These are phyloP conservation scores for Triplophysa tibetana DNA, from an alignment of 2,113 vertebrate genomes.

Conservation along the genomic window DNA sequence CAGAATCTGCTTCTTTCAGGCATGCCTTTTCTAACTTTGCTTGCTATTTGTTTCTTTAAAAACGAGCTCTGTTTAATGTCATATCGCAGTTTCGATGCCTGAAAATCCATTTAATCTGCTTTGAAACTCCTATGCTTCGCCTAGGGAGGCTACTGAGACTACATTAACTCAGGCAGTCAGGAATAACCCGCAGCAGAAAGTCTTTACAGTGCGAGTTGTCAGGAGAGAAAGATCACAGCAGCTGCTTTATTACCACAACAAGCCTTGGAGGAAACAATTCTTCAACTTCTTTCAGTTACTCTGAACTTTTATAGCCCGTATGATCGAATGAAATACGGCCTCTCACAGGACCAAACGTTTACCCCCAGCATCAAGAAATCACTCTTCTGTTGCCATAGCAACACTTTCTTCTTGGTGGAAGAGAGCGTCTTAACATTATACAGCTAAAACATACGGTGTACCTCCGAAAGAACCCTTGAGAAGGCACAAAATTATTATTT, in stretches of 20 bases:
- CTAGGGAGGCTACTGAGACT: neutral
- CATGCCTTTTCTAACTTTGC: neutral
- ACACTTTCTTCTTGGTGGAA: slow-evolving; percentile 44
- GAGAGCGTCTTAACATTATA: slow-evolving; percentile 14
- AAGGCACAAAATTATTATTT: neutral
- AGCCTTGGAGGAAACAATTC: slow-evolving; percentile 5
- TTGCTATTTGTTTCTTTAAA: neutral
- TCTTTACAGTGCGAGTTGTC: neutral
- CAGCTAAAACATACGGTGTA: neutral
- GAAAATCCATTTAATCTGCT: neutral
- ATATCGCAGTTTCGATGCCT: neutral
- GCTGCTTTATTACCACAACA: slow-evolving; percentile 13
- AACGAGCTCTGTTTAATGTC: neutral
- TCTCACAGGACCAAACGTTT: slow-evolving; percentile 36
- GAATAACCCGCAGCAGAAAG: neutral
- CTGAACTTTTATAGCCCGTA: slow-evolving; percentile 7
- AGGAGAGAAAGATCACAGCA: neutral
- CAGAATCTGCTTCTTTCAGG: neutral
- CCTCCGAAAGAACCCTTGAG: neutral
- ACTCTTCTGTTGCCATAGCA: slow-evolving; percentile 53
- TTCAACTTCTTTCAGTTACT: slow-evolving; percentile 33
- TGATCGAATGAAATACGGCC: slow-evolving; percentile 35
- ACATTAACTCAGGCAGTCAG: neutral
- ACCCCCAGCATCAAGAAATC: slow-evolving; percentile 38
- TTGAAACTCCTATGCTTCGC: neutral